These are phyloP conservation scores for Eupithecia centaureata DNA, from an alignment of 2,888 invertebrate genomes.

Conservation along the genomic window DNA sequence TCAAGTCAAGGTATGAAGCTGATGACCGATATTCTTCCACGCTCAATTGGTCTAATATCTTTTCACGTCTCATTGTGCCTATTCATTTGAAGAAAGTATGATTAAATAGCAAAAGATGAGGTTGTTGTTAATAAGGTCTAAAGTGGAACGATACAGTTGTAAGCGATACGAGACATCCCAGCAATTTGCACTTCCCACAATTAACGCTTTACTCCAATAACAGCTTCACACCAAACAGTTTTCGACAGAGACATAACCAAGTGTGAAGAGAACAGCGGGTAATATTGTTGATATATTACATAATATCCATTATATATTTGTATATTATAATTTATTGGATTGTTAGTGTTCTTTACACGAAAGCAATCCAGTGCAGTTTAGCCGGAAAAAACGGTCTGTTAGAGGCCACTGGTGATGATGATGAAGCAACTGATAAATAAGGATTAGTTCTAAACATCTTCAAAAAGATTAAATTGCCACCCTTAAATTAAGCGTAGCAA, in stretches of 20 bases:
- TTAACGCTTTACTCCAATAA: slow-evolving; percentile 34
- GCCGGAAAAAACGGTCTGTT: no score
- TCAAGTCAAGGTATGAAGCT: no score
- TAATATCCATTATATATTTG: no score
- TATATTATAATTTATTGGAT: no score
- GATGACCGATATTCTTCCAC: background rate
- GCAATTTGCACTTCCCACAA: slow-evolving; percentile 35
- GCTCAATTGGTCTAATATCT: no score
- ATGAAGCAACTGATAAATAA: background rate
- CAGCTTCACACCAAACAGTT: slow-evolving; percentile 33
- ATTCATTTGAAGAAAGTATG: background rate
- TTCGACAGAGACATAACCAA: slow-evolving; percentile 9
- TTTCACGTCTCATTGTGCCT: background rate
- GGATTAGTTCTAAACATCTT: background rate
- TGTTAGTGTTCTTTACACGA: no score
- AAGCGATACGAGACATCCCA: slow-evolving; percentile 34
- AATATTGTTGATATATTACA: no score
- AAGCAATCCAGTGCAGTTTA: no score
- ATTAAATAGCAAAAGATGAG: background rate
- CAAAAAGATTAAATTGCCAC: background rate
- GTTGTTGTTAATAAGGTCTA: background rate
- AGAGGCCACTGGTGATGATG: no score
- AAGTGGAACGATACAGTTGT: slow-evolving; percentile 15
- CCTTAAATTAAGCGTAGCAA: background rate
- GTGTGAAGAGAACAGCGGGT: no score